phyloP scores from a whole-genome alignment of 2,113 vertebrate species.

The Elanus axillaris region DNA sequence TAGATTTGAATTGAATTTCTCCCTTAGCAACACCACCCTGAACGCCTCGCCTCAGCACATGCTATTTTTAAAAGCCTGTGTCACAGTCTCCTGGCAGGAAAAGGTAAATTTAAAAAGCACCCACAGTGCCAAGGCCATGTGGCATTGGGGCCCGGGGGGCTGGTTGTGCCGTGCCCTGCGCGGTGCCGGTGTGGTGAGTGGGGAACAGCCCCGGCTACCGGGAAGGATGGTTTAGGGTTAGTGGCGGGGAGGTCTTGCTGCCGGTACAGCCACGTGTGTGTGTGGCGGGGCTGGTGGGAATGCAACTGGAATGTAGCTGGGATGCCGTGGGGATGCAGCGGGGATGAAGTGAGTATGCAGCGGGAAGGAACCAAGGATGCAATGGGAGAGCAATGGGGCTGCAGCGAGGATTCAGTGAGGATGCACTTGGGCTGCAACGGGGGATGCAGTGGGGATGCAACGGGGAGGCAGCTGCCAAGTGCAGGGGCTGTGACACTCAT shows the following conservation, averaged over 20 bases:
- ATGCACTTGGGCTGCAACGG: accelerated
- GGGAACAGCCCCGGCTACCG: accelerated
- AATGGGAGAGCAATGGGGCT: accelerated
- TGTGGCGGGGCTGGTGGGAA: neutral
- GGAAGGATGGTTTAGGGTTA: neutral
- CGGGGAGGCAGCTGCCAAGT: neutral
- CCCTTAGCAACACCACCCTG: slow-evolving; percentile 59
- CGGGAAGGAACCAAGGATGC: too few species aligned
- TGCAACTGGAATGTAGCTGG: neutral
- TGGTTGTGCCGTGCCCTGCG: neutral
- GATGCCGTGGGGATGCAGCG: accelerated
- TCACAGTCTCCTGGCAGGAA: slow-evolving; percentile 64
- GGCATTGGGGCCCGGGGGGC: neutral
- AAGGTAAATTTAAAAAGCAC: slow-evolving; percentile 51
- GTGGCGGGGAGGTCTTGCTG: neutral
- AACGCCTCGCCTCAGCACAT: slow-evolving; percentile 48
- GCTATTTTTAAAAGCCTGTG: slow-evolving; percentile 65
- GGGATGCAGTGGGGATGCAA: too few species aligned
- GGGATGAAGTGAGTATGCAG: accelerated
- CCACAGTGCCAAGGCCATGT: neutral
- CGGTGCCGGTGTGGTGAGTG: accelerated
- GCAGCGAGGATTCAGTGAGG: accelerated
- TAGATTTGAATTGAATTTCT: slow-evolving; percentile 45
- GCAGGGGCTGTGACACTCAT: neutral
- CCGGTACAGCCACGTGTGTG: neutral